Conservation (phyloP, 1,140 invertebrate genomes). For the Trachelipus rathkii region DNA sequence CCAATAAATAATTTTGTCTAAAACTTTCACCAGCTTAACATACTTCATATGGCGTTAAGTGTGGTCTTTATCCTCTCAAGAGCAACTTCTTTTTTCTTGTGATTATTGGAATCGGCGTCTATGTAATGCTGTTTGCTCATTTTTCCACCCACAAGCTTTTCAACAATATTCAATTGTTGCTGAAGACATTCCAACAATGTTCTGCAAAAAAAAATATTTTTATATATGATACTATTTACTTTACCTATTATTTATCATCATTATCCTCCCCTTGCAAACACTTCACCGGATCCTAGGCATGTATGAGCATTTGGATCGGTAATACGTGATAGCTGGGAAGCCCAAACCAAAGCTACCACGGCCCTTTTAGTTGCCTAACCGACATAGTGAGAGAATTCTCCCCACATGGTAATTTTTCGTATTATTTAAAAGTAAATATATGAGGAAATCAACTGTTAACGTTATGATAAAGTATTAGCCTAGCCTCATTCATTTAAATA, state of each 20-base stretch:
- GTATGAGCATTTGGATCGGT: constrained; percentile 44
- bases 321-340: no score
- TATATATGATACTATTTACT: constrained; percentile 8
- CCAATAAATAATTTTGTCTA: no score
- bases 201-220: constrained; percentile 48
- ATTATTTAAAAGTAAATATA: no score
- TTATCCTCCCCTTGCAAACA: background rate
- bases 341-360: no score
- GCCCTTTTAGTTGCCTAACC: no score
- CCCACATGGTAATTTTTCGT: no score
- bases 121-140: constrained; percentile 62
- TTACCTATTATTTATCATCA: background rate
- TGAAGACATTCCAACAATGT: constrained; percentile 49
- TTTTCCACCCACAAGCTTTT: constrained; percentile 65
- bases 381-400: no score
- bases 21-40: no score
- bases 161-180: constrained; percentile 57
- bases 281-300: background rate
- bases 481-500: no score
- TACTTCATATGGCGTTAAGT: constrained; percentile 43
- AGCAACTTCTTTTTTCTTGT: constrained; percentile 63
- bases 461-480: no score
- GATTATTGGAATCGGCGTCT: constrained; percentile 58
- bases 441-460: no score
- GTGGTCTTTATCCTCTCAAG: constrained; percentile 63